Conservation (phyloP, 2,113 vertebrate genomes). For the Podilymbus podiceps region DNA sequence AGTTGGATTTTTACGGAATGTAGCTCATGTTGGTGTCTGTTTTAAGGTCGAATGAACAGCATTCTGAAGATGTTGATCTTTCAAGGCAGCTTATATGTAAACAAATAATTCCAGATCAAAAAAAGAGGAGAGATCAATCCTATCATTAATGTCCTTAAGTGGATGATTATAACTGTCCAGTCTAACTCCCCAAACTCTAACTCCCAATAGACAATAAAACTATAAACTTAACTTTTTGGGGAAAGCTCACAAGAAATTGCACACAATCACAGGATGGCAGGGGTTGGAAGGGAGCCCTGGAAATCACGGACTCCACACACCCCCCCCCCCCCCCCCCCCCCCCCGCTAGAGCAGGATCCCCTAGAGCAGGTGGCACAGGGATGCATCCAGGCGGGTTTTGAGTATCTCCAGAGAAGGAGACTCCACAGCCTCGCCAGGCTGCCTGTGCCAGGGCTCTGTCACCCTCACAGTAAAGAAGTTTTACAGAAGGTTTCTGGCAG, state of each 20-base stretch:
- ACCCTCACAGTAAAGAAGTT: too few species aligned
- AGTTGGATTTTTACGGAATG: neutral
- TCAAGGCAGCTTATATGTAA: neutral
- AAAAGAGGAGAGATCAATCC: neutral
- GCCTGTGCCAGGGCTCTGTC: too few species aligned
- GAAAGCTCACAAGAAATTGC: neutral
- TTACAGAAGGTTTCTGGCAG: neutral
- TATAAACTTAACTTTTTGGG: neutral
- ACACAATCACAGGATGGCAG: too few species aligned
- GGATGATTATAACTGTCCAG: neutral
- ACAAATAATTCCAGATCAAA: neutral
- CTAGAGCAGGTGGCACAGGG: too few species aligned
- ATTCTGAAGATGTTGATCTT: neutral
- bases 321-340: too few species aligned
- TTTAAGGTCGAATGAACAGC: neutral
- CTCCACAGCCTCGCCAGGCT: too few species aligned
- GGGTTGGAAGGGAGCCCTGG: too few species aligned
- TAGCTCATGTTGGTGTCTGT: neutral
- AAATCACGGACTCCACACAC: too few species aligned
- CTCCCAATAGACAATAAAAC: neutral
- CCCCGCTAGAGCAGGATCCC: too few species aligned
- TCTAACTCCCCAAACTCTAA: neutral
- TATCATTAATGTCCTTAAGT: neutral
- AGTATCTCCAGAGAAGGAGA: too few species aligned
- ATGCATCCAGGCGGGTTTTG: too few species aligned